Base-by-base conservation (phyloP, 2,797 vertebrate genomes). In the Adrianichthys oophorus region DNA sequence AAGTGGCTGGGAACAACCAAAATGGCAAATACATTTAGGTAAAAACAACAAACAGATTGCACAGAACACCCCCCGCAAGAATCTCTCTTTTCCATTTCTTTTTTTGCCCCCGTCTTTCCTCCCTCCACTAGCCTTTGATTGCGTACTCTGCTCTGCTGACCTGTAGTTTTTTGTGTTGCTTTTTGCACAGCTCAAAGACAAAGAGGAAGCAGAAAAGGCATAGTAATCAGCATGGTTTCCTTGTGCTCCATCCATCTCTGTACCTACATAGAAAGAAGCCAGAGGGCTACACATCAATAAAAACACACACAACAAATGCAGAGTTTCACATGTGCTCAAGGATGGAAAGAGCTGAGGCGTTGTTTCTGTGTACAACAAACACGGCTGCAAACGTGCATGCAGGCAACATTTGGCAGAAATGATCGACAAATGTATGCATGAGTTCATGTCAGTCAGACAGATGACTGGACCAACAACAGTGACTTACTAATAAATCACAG, bases 141-240 rank as follows among this genome's bases (percentile, higher is more conserved):
- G 5, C 21, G 5, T 37, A 1, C 14, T 37, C 26, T 43, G 41
- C 40, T 6, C 29, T 37, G 32, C 32, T 37, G 32, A 37, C 32
- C 32, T 12, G 32, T 13, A 12, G 32, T 37, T 18, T n/a, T 37
- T 23, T 13, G 16, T 46, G 21, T 42, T 64, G 52, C 55, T 67
- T 61, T 68, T 50, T 63, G 57, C 55, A 58, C 40, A 66, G 64
- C 48, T 57, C 63, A 61, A 23, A 60, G 42, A 56, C 59, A 47
- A 61, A 41, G 49, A 62, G 57, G 53, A 23, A 46, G 56, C 43
- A 68, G 56, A 65, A 15, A 37, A 40, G 44, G 52, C 59, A 44
- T 53, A 70, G 65, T 78, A 72, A 75, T 82, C 72, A 74, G 41
- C 57, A 18, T 52, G 8, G 52, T 60, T 79, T 70, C 48, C 44